These are phyloP conservation scores for Phocoena sinus DNA, from an alignment of 2,113 vertebrate species.

Conservation along the genomic window DNA sequence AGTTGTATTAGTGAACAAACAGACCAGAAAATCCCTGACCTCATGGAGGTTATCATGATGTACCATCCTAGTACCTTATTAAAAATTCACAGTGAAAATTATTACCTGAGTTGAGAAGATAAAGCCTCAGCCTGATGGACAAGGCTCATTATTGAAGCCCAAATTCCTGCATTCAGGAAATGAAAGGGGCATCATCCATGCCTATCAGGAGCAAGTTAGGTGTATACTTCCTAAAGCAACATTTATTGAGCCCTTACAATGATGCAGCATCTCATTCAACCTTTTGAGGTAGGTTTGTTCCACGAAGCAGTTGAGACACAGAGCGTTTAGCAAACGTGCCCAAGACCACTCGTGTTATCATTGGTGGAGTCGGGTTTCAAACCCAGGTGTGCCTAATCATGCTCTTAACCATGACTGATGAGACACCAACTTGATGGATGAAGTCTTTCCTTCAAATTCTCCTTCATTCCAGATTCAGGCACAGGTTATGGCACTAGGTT, in stretches of 20 bases:
- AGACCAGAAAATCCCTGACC: neutral
- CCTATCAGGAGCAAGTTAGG: neutral
- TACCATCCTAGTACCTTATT: neutral
- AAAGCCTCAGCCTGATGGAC: neutral
- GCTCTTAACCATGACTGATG: neutral
- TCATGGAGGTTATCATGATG: neutral
- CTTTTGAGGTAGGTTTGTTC: neutral
- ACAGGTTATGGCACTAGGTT: neutral
- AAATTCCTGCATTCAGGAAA: neutral
- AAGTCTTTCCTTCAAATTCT: neutral
- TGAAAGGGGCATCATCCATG: neutral
- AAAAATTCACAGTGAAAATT: neutral
- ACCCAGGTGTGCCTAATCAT: neutral
- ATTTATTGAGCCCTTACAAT: neutral
- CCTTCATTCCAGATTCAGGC: neutral
- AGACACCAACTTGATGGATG: neutral
- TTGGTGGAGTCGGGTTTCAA: neutral
- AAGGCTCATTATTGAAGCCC: neutral
- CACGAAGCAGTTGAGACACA: neutral
- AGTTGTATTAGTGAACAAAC: neutral
- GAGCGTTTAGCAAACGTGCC: neutral
- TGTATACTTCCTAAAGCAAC: neutral
- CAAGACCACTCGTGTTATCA: too few species aligned
- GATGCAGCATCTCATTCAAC: neutral
- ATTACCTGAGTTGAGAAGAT: neutral